Evolutionary conservation across 2,888 invertebrate genomes (phyloP).

Genomic region (Latrodectus hesperus): DNA sequence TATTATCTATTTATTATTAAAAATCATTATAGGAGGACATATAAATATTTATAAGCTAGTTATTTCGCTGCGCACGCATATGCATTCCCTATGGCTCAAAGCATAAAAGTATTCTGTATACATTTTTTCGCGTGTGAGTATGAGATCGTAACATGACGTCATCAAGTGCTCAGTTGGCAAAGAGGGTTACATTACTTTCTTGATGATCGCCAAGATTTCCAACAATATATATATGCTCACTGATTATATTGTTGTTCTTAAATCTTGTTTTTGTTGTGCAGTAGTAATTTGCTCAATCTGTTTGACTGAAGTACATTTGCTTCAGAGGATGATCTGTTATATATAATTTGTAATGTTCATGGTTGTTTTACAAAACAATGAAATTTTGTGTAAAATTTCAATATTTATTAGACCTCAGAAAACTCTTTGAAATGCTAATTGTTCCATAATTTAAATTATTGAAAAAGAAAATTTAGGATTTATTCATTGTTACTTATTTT

Average conservation of each 20-base stretch:
- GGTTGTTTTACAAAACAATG: slow-evolving; percentile 13
- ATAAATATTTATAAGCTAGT: too few relatives aligned
- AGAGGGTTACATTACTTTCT: too few relatives aligned
- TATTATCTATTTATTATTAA: too few relatives aligned
- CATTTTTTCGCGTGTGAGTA: too few relatives aligned
- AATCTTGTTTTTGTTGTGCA: slow-evolving; percentile 46
- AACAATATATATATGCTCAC: slow-evolving; percentile 64
- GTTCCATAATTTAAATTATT: slow-evolving; percentile 11
- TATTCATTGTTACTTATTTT: too few relatives aligned
- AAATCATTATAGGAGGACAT: too few relatives aligned
- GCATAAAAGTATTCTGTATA: too few relatives aligned
- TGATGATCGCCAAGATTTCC: too few relatives aligned
- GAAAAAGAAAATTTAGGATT: neutral
- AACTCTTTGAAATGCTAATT: slow-evolving; percentile 12
- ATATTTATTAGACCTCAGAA: neutral
- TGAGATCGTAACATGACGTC: too few relatives aligned
- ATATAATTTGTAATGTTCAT: slow-evolving; percentile 19
- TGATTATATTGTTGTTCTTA: slow-evolving; percentile 54
- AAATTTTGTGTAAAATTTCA: neutral
- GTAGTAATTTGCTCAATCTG: slow-evolving; percentile 56
- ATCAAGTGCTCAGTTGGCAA: too few relatives aligned
- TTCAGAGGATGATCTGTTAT: slow-evolving; percentile 13
- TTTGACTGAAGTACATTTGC: slow-evolving; percentile 6
- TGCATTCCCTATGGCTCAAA: too few relatives aligned
- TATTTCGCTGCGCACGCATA: too few relatives aligned